Evolutionary conservation across 2,113 vertebrate genomes (phyloP).

Genomic region (Carassius carassius): DNA sequence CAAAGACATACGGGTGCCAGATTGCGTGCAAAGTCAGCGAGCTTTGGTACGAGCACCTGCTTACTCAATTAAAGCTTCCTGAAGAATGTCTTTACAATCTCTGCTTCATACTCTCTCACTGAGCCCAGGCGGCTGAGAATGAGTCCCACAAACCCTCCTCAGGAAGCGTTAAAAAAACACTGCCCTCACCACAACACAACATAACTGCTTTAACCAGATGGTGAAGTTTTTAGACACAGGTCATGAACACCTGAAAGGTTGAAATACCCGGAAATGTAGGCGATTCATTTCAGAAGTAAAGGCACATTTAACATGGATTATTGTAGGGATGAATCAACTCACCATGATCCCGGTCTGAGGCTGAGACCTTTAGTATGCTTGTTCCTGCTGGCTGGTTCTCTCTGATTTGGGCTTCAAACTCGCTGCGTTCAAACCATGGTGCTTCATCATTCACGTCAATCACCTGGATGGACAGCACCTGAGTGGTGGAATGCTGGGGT

Average conservation of each 20-base stretch:
- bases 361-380: slow-evolving; percentile 81
- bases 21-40: slow-evolving; percentile 54
- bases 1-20: slow-evolving; percentile 39
- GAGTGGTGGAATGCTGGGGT: slow-evolving; percentile 79
- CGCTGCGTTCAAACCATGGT: slow-evolving; percentile 79
- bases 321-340: slow-evolving; percentile 12
- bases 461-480: slow-evolving; percentile 83
- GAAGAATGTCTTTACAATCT: slow-evolving; percentile 58
- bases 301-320: neutral
- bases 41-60: slow-evolving; percentile 71
- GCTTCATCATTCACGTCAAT: slow-evolving; percentile 92
- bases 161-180: slow-evolving; percentile 34
- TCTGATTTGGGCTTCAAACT: slow-evolving; percentile 80
- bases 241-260: neutral
- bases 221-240: neutral
- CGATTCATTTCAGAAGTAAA: slow-evolving; percentile 17
- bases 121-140: slow-evolving; percentile 35
- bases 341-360: slow-evolving; percentile 90
- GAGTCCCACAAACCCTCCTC: slow-evolving; percentile 25
- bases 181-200: slow-evolving; percentile 15
- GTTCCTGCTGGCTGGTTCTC: slow-evolving; percentile 88
- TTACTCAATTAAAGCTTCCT: slow-evolving; percentile 71
- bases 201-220: slow-evolving; percentile 45
- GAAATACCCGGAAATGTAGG: neutral
- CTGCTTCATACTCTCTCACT: slow-evolving; percentile 49